phyloP scores from a whole-genome alignment of 2,888 invertebrate species.

The Lasiommata megera region DNA sequence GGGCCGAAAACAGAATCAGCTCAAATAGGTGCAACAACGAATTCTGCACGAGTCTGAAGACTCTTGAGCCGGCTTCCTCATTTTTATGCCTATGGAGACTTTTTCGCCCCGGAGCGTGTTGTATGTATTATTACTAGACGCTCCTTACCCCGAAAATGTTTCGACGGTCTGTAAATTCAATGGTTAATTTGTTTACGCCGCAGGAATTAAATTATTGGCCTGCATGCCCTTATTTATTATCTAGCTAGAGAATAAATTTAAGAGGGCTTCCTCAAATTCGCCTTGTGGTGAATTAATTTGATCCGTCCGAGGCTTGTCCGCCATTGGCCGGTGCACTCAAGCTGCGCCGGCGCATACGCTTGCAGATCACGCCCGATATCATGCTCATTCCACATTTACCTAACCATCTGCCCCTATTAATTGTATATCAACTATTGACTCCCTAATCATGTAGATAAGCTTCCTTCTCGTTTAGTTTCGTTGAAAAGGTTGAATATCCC shows the following conservation, averaged over 20 bases:
- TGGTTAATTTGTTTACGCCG: background rate
- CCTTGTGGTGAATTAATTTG: slow-evolving; percentile 57
- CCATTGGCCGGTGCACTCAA: slow-evolving; percentile 66
- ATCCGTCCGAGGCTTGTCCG: slow-evolving; percentile 42
- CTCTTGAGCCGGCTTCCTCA: too few species aligned
- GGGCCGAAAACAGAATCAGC: too few species aligned
- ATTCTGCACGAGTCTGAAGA: too few species aligned
- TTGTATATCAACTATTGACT: slow-evolving; percentile 41
- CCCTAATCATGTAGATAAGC: slow-evolving; percentile 26
- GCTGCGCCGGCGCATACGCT: slow-evolving; percentile 63
- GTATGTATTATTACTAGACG: too few species aligned
- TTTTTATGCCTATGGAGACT: too few species aligned
- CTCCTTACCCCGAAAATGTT: too few species aligned
- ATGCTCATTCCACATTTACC: slow-evolving; percentile 55
- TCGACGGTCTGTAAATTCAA: too few species aligned
- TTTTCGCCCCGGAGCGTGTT: too few species aligned
- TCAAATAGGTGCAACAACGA: too few species aligned
- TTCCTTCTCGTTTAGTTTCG: background rate
- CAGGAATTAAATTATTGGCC: slow-evolving; percentile 9
- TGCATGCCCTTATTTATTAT: slow-evolving; percentile 15
- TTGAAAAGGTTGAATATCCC: background rate
- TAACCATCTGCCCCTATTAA: slow-evolving; percentile 59
- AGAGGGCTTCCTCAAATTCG: slow-evolving; percentile 40
- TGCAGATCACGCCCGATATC: slow-evolving; percentile 71
- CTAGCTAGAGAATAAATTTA: slow-evolving; percentile 4